These are phyloP conservation scores for Florisuga fusca DNA, from an alignment of 2,797 vertebrate genomes.

Conservation along the genomic window DNA sequence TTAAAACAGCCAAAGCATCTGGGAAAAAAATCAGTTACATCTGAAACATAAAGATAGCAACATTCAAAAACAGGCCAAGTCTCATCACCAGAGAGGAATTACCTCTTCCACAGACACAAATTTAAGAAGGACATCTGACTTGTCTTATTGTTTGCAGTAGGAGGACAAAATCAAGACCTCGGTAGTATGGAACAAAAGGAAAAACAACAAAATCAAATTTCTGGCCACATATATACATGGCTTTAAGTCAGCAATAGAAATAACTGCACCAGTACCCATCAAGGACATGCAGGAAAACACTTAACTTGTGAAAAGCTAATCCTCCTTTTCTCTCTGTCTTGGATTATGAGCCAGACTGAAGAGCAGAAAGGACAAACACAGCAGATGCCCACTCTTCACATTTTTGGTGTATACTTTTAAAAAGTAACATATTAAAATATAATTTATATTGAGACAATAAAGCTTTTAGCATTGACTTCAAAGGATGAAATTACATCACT, in stretches of 20 bases:
- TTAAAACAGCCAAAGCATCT: neutral
- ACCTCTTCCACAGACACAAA: neutral
- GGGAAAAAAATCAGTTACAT: neutral
- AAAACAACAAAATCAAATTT: neutral
- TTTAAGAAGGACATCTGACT: neutral
- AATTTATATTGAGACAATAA: slow-evolving; percentile 2
- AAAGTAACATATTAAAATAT: neutral
- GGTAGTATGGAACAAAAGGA: neutral
- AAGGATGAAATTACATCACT: neutral
- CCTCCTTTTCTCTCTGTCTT: neutral
- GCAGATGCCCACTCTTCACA: neutral
- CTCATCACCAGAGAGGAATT: neutral
- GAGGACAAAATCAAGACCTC: neutral
- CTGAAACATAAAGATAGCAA: neutral
- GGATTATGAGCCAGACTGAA: neutral
- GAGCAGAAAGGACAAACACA: neutral
- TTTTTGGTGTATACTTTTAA: neutral
- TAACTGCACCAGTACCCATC: neutral
- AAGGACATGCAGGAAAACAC: neutral
- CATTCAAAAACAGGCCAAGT: neutral
- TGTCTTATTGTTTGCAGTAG: neutral
- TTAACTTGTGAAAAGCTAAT: neutral
- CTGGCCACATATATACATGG: neutral
- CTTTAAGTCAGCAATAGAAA: neutral
- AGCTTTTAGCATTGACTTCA: neutral